These are phyloP conservation scores for Drosophila chauvacae DNA, from an alignment of 1,140 invertebrate species.

Conservation along the genomic window DNA sequence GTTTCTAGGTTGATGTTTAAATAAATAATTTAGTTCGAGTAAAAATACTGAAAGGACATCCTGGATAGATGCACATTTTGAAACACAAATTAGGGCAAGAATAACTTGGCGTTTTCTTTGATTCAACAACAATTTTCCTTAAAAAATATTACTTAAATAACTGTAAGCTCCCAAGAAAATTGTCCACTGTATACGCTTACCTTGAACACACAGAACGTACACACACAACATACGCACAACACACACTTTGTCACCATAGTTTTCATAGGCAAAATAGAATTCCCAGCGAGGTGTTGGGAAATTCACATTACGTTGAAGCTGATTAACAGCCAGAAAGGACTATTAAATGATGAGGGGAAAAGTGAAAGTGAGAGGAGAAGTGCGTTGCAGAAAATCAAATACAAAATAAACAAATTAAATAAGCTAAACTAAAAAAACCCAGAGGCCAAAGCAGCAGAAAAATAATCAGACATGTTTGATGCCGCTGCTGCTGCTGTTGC, in stretches of 20 bases:
- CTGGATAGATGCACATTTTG: no score
- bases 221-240: no score
- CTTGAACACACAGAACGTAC: constrained; percentile 38
- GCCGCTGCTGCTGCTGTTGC: constrained; percentile 40
- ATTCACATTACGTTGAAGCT: constrained; percentile 51
- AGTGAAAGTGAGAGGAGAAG: constrained; percentile 48
- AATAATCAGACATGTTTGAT: constrained; percentile 46
- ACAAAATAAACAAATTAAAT: not conserved
- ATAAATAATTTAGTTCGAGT: no score
- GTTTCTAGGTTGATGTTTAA: no score
- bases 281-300: constrained; percentile 20
- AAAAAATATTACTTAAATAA: not conserved
- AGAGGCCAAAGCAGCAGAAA: constrained; percentile 5
- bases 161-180: not conserved
- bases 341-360: constrained; percentile 17
- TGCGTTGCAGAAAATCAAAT: constrained; percentile 4
- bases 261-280: constrained; percentile 18
- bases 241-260: not conserved
- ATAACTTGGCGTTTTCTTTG: not conserved
- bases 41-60: no score
- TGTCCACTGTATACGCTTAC: constrained; percentile 42
- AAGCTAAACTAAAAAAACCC: not conserved
- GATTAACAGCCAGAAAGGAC: constrained; percentile 34
- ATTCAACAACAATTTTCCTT: constrained; percentile 1
- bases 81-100: not conserved